Percentiles rank a stretch among this genome's conserved stretches.
These are phyloP conservation scores for Dermatophagoides farinae DNA, from an alignment of 1,140 invertebrate species.

Conservation along the genomic window DNA sequence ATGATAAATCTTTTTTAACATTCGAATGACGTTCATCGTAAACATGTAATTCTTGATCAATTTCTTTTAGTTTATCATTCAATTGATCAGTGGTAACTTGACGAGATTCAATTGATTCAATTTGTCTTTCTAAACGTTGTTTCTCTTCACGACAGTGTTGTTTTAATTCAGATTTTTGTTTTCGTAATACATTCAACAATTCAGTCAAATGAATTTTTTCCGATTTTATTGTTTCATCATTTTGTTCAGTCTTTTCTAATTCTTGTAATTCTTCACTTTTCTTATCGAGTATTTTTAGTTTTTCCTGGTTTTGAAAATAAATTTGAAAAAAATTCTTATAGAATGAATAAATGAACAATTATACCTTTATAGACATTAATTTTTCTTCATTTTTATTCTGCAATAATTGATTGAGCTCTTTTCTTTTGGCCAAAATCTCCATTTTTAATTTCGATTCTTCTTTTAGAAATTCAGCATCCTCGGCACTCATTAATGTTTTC, in stretches of 20 bases:
- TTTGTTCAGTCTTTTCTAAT: constrained; percentile 7
- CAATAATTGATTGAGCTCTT: background rate
- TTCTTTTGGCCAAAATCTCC: background rate
- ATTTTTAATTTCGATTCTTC: background rate
- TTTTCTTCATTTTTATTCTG: background rate
- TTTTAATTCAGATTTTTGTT: constrained; percentile 17
- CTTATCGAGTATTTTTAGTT: constrained; percentile 10
- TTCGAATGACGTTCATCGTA: constrained; percentile 2
- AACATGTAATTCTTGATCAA: constrained; percentile 20
- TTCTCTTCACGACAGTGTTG: constrained; percentile 15
- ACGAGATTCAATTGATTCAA: constrained; percentile 9
- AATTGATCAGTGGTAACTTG: constrained; percentile 18
- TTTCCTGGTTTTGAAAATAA: constrained; percentile 12
- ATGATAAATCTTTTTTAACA: constrained; percentile 17
- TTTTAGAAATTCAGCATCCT: background rate
- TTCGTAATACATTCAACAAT: constrained; percentile 15
- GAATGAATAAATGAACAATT: background rate
- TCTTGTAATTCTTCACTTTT: constrained; percentile 12
- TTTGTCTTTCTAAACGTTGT: constrained; percentile 12
- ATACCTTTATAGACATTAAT: background rate
- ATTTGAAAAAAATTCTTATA: background rate
- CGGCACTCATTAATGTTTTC: background rate
- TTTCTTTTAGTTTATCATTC: constrained; percentile 16
- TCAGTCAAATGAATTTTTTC: constrained; percentile 15
- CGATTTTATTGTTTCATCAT: background rate